phyloP scores from a whole-genome alignment of 2,113 vertebrate genomes.

The Arizona elegans region DNA sequence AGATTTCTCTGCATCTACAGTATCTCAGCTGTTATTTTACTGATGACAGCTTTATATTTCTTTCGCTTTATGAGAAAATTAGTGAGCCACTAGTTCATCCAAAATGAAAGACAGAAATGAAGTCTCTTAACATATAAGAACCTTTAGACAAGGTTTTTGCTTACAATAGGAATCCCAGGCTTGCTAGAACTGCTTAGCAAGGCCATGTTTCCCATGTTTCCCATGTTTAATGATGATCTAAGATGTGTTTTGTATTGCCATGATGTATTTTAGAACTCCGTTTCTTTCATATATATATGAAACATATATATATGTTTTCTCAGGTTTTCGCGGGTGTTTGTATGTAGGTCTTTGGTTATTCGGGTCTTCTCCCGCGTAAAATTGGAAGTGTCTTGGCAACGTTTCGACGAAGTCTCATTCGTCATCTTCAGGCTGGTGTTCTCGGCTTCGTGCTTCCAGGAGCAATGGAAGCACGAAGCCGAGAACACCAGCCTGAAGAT shows the following conservation, averaged over 20 bases:
- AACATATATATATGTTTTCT: no score
- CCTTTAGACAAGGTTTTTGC: neutral
- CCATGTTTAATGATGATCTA: neutral
- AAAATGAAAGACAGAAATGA: neutral
- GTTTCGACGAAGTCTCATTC: no score
- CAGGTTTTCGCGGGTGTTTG: no score
- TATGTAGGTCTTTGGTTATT: no score
- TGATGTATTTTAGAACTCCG: neutral
- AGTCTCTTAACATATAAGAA: neutral
- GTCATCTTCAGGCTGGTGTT: no score
- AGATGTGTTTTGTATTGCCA: neutral
- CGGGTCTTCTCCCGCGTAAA: no score
- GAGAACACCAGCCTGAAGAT: no score
- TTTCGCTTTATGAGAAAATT: neutral
- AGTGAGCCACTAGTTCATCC: neutral
- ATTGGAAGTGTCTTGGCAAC: no score
- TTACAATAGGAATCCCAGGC: neutral
- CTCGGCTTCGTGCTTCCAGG: no score
- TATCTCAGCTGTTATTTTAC: neutral
- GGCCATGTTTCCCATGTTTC: neutral
- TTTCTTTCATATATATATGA: neutral
- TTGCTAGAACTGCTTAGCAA: neutral
- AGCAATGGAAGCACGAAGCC: no score
- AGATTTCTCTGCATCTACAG: neutral
- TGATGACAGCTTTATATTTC: neutral